Conservation (phyloP, 2,888 invertebrate species). For the Nemapogon koenigi region DNA sequence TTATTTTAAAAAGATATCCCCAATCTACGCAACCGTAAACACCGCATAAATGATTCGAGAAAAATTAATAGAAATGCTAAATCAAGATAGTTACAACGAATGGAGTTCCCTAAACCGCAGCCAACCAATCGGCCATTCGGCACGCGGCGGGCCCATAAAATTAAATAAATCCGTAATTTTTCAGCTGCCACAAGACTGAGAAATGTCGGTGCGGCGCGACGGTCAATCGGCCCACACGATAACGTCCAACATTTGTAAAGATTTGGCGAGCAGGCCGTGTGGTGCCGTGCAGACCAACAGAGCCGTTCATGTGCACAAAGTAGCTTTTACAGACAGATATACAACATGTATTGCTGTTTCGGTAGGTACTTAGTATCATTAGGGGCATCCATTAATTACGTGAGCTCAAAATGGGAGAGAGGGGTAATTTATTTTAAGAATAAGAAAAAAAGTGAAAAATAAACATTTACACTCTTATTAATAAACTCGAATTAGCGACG, state of each 20-base stretch:
- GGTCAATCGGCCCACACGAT: conserved; percentile 59
- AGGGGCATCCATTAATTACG: too few relatives aligned
- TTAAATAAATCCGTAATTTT: conserved; percentile 65
- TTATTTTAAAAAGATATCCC: too few relatives aligned
- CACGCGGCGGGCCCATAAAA: conserved; percentile 60
- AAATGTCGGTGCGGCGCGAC: conserved; percentile 34
- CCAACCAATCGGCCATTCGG: conserved; percentile 54
- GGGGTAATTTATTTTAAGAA: too few relatives aligned
- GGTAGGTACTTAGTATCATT: too few relatives aligned
- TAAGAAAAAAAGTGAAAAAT: too few relatives aligned
- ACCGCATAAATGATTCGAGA: background rate
- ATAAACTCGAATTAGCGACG: too few relatives aligned
- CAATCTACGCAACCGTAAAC: too few relatives aligned
- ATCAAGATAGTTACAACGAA: conserved; percentile 19
- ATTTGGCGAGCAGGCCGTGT: conserved; percentile 41
- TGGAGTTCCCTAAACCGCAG: conserved; percentile 17
- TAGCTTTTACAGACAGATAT: too few relatives aligned
- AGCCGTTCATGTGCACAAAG: conserved; percentile 42
- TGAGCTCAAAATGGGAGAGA: too few relatives aligned
- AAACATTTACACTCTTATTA: too few relatives aligned
- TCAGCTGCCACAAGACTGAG: conserved; percentile 38
- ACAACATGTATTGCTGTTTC: too few relatives aligned
- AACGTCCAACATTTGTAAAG: conserved; percentile 62
- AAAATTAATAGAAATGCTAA: conserved; percentile 10
- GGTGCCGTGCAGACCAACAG: conserved; percentile 34